Evolutionary conservation across 2,797 vertebrate genomes (phyloP), one percentile per base, ranked within the genome.

Genomic region (Scolopax rusticola): DNA sequence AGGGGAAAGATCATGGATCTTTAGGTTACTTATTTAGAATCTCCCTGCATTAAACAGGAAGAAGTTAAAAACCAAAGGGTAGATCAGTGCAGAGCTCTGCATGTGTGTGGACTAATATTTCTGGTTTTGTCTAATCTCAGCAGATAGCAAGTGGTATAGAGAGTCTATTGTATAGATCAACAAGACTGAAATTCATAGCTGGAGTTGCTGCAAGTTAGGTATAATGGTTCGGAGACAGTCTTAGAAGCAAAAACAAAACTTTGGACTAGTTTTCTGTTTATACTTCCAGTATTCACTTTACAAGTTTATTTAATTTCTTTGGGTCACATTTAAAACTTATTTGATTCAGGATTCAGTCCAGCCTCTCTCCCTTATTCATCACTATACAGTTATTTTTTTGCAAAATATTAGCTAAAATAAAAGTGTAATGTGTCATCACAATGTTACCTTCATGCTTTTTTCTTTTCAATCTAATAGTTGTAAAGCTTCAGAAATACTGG

Each of bases 181-280:
- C 17, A 79, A 21, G 33, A 71, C 12, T 41, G 33, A 71, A 36
- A 47, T 61, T 71, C 14, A 4, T 17, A 60, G 7, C 15, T 87
- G 16, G 15, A 64, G 6, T 40, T 73, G 5, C 28, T 85, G 24
- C 4, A 43, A 13, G 3, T 43, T n/a, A 75, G 21, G 24, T 21
- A 41, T 7, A 3, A 68, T 2, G 5, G 6, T 71, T 68, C 45
- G 69, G 15, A 67, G 5, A 53, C 0, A 0, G 3, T 50, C 14
- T 82, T 54, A 51, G 56, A 71, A 75, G 8, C 1, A 94, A 87
- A 79, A 71, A 1, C 0, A 61, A 73, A 56, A 45, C 5, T 12
- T 0, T 57, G 5, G 67, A 63, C 24, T 40, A 36, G 4, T 25
- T 59, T 84, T 70, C 20, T 54, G 13, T n/a, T 51, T 64, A 45